A percentile compares a stretch with the other conserved stretches of the same genome.
These are phyloP conservation scores for Seira musarum DNA, from an alignment of 2,888 invertebrate species.

Conservation along the genomic window DNA sequence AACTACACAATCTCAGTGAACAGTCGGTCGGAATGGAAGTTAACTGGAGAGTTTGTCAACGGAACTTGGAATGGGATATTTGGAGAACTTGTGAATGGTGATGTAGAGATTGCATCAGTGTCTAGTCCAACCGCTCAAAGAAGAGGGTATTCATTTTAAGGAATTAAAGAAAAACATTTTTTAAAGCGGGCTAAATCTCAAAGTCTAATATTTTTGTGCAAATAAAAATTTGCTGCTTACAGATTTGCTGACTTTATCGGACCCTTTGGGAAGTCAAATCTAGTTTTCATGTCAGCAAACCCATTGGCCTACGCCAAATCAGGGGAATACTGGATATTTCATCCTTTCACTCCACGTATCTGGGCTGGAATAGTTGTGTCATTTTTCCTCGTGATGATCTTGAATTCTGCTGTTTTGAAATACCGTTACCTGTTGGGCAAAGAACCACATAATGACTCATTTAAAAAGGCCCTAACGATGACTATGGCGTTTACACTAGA, in stretches of 20 bases:
- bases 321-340: slow-evolving; percentile 43
- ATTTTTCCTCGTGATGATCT: slow-evolving; percentile 32
- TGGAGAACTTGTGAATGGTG: slow-evolving; percentile 48
- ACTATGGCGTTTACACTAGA: slow-evolving; percentile 48
- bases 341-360: slow-evolving; percentile 34
- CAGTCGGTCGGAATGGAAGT: slow-evolving; percentile 29
- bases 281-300: slow-evolving; percentile 41
- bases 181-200: too few species aligned
- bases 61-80: slow-evolving; percentile 61
- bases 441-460: neutral
- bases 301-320: slow-evolving; percentile 21
- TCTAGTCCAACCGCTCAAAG: slow-evolving; percentile 47
- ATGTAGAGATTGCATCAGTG: slow-evolving; percentile 55
- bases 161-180: too few species aligned
- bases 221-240: too few species aligned
- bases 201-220: too few species aligned
- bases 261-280: slow-evolving; percentile 43
- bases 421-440: neutral
- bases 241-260: slow-evolving; percentile 51
- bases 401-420: slow-evolving; percentile 10
- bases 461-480: slow-evolving; percentile 4
- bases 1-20: slow-evolving; percentile 23
- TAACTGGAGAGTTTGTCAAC: slow-evolving; percentile 51
- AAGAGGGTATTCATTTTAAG: too few species aligned
- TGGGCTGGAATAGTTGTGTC: slow-evolving; percentile 43